Percentiles rank a stretch among this genome's conserved stretches.
Conservation (phyloP, 2,797 vertebrate genomes). For the Melanotaenia maccullochi region DNA sequence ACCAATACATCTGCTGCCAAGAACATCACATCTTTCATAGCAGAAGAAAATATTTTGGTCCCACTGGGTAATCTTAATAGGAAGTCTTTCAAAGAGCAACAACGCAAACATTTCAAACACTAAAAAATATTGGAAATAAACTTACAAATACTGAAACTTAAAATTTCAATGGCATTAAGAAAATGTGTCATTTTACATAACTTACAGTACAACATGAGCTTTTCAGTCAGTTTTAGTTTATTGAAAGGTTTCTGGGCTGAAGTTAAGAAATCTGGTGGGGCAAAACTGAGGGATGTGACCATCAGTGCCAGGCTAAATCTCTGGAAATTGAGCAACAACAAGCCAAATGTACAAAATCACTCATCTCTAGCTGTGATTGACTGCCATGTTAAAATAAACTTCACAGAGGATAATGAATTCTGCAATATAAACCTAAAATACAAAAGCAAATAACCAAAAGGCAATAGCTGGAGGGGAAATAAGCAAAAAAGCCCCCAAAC, state of each 20-base stretch:
- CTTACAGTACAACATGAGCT: slow-evolving; percentile 4
- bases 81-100: slow-evolving; percentile 7
- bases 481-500: neutral
- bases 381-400: slow-evolving; percentile 9
- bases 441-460: slow-evolving; percentile 65
- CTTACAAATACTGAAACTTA: slow-evolving; percentile 8
- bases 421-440: slow-evolving; percentile 42
- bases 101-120: slow-evolving; percentile 15
- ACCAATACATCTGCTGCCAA: slow-evolving; percentile 1
- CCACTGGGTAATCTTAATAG: slow-evolving; percentile 18
- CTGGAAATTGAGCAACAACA: slow-evolving; percentile 32
- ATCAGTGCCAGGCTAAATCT: slow-evolving; percentile 13
- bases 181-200: slow-evolving; percentile 21
- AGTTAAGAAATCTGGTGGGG: neutral
- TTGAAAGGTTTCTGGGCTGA: slow-evolving; percentile 18
- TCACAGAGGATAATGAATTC: slow-evolving; percentile 33
- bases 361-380: slow-evolving; percentile 4
- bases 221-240: slow-evolving; percentile 17
- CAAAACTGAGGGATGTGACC: slow-evolving; percentile 19
- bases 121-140: slow-evolving; percentile 5
- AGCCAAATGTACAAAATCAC: slow-evolving; percentile 27
- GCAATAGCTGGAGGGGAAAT: slow-evolving; percentile 41
- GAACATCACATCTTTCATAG: neutral
- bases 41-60: slow-evolving; percentile 47
- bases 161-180: slow-evolving; percentile 4